Base-by-base conservation (phyloP, 2,797 vertebrate species). In the Macropodus opercularis region DNA sequence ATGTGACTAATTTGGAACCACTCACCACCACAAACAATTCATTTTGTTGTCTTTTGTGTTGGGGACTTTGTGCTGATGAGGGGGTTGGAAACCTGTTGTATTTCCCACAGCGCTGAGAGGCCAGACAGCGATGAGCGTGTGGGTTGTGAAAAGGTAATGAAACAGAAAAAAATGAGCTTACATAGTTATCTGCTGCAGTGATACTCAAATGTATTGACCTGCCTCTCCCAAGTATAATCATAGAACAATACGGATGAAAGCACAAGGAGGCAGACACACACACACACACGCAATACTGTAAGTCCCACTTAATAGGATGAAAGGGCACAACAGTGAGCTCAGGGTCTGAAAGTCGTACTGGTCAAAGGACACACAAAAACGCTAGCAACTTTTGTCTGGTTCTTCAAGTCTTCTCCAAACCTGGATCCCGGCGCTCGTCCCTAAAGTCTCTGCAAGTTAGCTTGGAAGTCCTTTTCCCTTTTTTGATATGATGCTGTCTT, bases 111-210 rank as follows among this genome's bases (percentile, higher is more conserved):
- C 11, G 27, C 58, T 57, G 39, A 75, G 47, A 66, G 53, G 26
- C 36, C 65, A 61, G 75, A 63, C 50, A 72, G 29, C 44, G 61
- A 31, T 7, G 12, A 63, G 63, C 29, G 12, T 14, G 15, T 26
- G 13, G 24, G 41, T 64, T 44, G 35, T 38, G 21, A 69, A 58
- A 63, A 59, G 41, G 51, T 73, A 27, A 66, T 79, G 21, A 58
- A 77, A 67, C 61, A 71, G 71, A 19, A 68, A 72, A 79, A 71
- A 60, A 48, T 12, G 4, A 58, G 38, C 61, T 67, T 50, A 58
- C 53, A 40, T 18, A 79, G 66, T 71, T 78, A 34, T 56, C 44
- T 63, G 24, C 9, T 63, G 35, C 48, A 36, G 44, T 18, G 31
- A 10, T 34, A 43, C 50, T 26, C 42, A 46, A 27, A 69, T 53